These are phyloP conservation scores for Hypotaenidia okinawae DNA, from an alignment of 2,797 vertebrate species.

Conservation along the genomic window DNA sequence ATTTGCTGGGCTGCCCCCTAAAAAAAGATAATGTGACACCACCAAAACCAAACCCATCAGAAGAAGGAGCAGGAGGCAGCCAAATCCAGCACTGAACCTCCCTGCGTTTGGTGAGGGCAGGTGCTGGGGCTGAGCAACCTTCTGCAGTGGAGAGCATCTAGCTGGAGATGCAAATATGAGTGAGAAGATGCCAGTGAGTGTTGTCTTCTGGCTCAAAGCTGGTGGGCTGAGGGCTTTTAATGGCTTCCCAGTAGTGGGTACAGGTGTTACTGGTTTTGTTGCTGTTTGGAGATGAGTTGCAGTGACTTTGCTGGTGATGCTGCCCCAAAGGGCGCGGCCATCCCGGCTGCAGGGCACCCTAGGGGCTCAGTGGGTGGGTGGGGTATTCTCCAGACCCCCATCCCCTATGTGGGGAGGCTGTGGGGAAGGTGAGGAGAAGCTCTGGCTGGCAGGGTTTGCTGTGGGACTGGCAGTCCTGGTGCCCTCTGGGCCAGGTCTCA, in stretches of 20 bases:
- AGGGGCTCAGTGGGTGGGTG: not conserved
- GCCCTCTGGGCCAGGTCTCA: not conserved
- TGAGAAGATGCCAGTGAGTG: not conserved
- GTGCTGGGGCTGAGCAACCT: not conserved
- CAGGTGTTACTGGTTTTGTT: not conserved
- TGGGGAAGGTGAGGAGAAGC: not conserved
- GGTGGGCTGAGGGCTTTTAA: not conserved
- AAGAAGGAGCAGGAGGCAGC: not conserved
- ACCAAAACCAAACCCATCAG: too few species aligned
- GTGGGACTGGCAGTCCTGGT: rapidly evolving
- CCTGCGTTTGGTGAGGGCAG: not conserved
- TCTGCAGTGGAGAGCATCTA: not conserved
- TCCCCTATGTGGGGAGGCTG: rapidly evolving
- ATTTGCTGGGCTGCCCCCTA: not conserved
- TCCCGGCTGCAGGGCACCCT: too few species aligned
- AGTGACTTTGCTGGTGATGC: not conserved
- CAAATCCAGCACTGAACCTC: not conserved
- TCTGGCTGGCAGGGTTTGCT: not conserved
- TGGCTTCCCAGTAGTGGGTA: not conserved
- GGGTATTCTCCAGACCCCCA: not conserved
- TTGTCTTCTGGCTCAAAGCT: not conserved
- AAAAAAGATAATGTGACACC: not conserved
- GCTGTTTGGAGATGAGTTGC: not conserved
- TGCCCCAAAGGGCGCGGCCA: not conserved
- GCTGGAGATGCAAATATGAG: not conserved